phyloP scores from a whole-genome alignment of 2,888 invertebrate genomes.

The Halocaridina rubra region DNA sequence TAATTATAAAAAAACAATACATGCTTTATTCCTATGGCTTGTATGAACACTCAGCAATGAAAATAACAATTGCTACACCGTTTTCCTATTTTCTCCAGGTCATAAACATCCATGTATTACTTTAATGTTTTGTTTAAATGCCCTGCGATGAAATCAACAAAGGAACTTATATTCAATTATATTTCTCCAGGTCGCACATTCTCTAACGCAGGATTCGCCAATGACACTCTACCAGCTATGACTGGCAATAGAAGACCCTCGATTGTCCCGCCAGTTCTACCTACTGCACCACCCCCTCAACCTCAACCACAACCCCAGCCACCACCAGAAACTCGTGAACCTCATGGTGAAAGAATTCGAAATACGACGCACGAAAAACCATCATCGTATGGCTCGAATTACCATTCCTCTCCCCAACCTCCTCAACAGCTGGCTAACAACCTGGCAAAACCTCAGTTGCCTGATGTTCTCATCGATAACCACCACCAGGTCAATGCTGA shows the following conservation, averaged over 20 bases:
- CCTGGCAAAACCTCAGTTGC: too few species aligned
- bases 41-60: too few species aligned
- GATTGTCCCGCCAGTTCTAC: background rate
- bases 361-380: constrained; percentile 41
- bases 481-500: constrained; percentile 20
- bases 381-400: background rate
- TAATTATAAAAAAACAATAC: too few species aligned
- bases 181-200: constrained; percentile 27
- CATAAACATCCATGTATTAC: too few species aligned
- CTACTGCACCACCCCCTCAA: too few species aligned
- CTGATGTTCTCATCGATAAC: constrained; percentile 49
- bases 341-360: constrained; percentile 10
- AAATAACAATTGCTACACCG: too few species aligned
- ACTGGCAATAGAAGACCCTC: background rate
- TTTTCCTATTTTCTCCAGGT: too few species aligned
- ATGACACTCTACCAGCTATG: background rate
- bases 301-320: too few species aligned
- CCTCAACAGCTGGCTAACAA: background rate
- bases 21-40: too few species aligned
- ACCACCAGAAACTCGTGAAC: background rate
- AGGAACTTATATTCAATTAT: background rate
- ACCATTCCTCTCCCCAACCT: background rate
- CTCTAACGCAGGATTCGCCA: constrained; percentile 44
- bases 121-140: too few species aligned
- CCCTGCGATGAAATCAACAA: background rate